Conservation (phyloP, 2,113 vertebrate species). For the Balaeniceps rex region DNA sequence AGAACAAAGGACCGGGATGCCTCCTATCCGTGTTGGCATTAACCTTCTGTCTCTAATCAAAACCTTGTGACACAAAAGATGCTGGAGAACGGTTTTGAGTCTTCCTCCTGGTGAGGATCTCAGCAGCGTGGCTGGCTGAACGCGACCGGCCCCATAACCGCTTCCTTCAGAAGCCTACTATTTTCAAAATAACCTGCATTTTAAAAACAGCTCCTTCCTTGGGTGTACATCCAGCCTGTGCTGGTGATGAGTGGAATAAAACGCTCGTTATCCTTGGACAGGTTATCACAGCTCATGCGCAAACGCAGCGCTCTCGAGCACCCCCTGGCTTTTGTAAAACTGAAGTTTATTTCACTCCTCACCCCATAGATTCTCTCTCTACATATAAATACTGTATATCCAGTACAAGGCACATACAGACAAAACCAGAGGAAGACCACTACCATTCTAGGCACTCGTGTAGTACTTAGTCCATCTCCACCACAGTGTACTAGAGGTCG, state of each 20-base stretch:
- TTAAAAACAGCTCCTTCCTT: not conserved
- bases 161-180: not conserved
- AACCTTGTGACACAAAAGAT: constrained; percentile 11
- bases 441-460: constrained; percentile 56
- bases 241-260: constrained; percentile 29
- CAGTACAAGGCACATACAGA: constrained; percentile 74
- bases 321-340: not conserved
- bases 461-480: constrained; percentile 50
- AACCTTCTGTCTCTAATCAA: constrained; percentile 53
- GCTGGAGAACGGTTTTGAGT: not conserved
- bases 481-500: constrained; percentile 36
- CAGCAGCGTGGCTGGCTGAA: not conserved
- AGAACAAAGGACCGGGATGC: not conserved
- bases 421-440: constrained; percentile 69
- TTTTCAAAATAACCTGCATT: not conserved
- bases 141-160: not conserved
- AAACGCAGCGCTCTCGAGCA: not conserved
- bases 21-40: not conserved
- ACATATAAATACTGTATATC: constrained; percentile 82
- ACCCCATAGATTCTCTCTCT: constrained; percentile 71
- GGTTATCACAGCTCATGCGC: not conserved
- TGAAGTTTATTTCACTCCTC: constrained; percentile 22
- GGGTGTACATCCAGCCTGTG: not conserved
- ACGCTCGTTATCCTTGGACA: not conserved
- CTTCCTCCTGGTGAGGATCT: not conserved